Base-by-base conservation (phyloP, 2,113 vertebrate genomes). In the Cavia aperea region DNA sequence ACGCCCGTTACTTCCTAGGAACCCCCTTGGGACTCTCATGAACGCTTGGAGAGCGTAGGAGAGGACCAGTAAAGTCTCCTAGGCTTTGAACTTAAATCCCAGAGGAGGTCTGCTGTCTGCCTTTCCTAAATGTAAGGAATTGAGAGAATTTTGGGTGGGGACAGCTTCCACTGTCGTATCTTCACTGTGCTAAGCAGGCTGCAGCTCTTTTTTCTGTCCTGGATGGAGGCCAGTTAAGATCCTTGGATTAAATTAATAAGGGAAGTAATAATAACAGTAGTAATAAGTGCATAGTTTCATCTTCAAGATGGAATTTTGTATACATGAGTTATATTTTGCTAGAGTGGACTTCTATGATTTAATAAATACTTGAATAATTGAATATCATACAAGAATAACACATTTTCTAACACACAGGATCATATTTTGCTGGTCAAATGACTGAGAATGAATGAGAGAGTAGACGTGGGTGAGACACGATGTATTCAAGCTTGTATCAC, bases 71-170 rank as follows among this genome's bases (percentile, higher is more conserved):
- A 72, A 86, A 92, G n/a, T 90, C 5, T 14, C 33, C 39, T 68
- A 33, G 51, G 62, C 26, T 84, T 36, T 87, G 72, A 16, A 66
- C 92, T 90, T 86, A 86, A 95, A 66, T 94, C 49, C 51, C 31
- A 46, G 54, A 79, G 63, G 81, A 54, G 51, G 5, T 19, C 43
- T 62, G 0, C 36, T 79, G 0, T 90, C 89, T 72, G 78, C 46
- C 13, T 89, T 86, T 84, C 19, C 15, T 54, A 0, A 73, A 72
- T 90, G 16, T 60, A 83, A 77, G 10, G 8, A 29, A 9, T 58
- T 87, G 77, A 14, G 31, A 85, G 62, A 43, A 60, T 43, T 91
- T 58, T 26, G 68, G n/a, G 26, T 78, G 24, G 26, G 10, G 26
- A 91, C 23, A 86, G 58, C 7, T 90, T 60, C 93, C 39, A 85